A percentile compares a stretch with the other conserved stretches of the same genome.
Conservation (phyloP, 64 coral and sea anemone species). For the Porites lutea region DNA sequence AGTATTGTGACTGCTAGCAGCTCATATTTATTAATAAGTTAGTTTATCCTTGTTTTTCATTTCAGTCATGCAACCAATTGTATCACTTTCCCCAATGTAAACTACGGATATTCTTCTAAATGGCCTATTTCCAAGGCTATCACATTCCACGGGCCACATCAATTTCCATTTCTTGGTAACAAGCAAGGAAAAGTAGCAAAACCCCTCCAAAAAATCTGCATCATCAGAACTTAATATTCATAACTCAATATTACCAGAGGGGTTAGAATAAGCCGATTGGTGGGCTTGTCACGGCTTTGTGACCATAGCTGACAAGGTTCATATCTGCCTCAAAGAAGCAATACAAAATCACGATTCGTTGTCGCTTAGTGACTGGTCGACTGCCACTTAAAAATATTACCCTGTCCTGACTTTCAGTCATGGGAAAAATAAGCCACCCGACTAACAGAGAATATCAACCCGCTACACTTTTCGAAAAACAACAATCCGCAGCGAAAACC, state of each 20-base stretch:
- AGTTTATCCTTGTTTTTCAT: constrained; percentile 9
- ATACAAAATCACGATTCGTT: constrained; percentile 24
- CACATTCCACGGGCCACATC: neutral
- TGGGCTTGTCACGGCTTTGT: constrained; percentile 1
- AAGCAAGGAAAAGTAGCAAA: neutral
- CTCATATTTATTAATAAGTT: constrained; percentile 60
- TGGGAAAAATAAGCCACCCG: neutral
- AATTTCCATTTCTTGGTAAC: neutral
- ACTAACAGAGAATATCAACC: neutral
- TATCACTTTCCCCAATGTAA: neutral
- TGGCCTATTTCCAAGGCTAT: neutral
- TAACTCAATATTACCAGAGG: neutral
- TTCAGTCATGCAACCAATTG: constrained; percentile 39
- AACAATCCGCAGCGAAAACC: constrained; percentile 2
- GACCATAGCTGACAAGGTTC: constrained; percentile 15
- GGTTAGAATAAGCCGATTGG: constrained; percentile 18
- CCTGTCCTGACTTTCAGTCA: neutral
- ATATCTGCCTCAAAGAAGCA: neutral
- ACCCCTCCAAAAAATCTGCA: neutral
- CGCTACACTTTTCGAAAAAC: neutral
- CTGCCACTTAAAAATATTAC: constrained; percentile 26
- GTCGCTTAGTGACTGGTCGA: neutral
- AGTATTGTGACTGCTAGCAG: neutral
- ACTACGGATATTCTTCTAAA: neutral
- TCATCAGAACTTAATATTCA: constrained; percentile 1